Evolutionary conservation across 2,888 invertebrate genomes (phyloP).

Genomic region (Bembecia ichneumoniformis): DNA sequence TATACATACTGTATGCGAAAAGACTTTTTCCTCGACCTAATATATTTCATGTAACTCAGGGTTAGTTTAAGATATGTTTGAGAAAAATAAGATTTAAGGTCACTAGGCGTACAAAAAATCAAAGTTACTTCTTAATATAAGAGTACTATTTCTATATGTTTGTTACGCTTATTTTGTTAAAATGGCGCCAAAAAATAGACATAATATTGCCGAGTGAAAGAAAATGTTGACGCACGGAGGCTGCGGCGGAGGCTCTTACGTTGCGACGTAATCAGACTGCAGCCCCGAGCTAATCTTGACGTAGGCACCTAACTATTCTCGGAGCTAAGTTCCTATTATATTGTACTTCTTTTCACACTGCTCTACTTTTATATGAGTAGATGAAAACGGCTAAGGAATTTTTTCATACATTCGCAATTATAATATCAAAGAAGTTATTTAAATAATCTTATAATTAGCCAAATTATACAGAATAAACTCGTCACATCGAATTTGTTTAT

Average conservation of each 20-base stretch:
- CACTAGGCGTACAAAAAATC: too few species aligned
- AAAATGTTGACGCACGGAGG: constrained; percentile 41
- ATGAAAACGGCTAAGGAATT: background rate
- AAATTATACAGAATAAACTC: too few species aligned
- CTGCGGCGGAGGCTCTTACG: constrained; percentile 39
- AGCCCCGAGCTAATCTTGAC: constrained; percentile 63
- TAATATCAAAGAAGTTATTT: too few species aligned
- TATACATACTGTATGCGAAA: too few species aligned
- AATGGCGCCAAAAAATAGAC: background rate
- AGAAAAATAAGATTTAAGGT: too few species aligned
- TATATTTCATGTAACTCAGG: too few species aligned
- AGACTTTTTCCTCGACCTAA: too few species aligned
- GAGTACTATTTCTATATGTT: too few species aligned
- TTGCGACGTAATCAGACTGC: constrained; percentile 57
- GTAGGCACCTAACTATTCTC: constrained; percentile 26
- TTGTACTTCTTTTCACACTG: background rate
- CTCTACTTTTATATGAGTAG: background rate
- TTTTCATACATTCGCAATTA: background rate
- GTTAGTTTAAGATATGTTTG: too few species aligned
- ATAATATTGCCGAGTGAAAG: background rate
- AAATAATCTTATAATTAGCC: too few species aligned
- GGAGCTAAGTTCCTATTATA: constrained; percentile 34
- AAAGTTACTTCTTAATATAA: too few species aligned
- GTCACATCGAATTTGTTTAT: too few species aligned
- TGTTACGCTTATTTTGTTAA: background rate